phyloP scores from a whole-genome alignment of 2,888 invertebrate genomes.

The Yponomeuta malinellus region DNA sequence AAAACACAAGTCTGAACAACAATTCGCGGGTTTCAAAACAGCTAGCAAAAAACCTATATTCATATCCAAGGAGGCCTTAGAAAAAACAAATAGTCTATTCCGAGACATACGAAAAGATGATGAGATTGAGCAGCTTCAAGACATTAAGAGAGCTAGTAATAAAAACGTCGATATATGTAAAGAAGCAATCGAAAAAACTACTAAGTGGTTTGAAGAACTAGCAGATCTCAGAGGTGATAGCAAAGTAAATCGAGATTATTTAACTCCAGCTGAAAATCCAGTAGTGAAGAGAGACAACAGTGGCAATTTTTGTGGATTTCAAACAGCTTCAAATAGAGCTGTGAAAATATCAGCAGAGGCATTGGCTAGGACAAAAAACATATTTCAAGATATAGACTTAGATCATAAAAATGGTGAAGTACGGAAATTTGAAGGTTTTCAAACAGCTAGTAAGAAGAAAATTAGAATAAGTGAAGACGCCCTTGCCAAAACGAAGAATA shows the following conservation, averaged over 20 bases:
- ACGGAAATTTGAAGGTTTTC: conserved; percentile 30
- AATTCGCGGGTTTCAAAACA: conserved; percentile 4
- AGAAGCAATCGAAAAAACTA: conserved; percentile 24
- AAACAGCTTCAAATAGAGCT: conserved; percentile 45
- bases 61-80: conserved; percentile 30
- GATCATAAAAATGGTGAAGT: background rate
- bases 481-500: conserved; percentile 39
- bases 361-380: conserved; percentile 25
- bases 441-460: conserved; percentile 44
- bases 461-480: conserved; percentile 42
- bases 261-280: conserved; percentile 33
- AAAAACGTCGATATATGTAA: background rate
- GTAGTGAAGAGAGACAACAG: background rate
- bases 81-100: conserved; percentile 33
- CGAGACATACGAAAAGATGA: conserved; percentile 23
- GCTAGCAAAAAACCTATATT: conserved; percentile 24
- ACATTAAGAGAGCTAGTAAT: background rate
- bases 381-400: conserved; percentile 26
- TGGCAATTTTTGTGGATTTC: conserved; percentile 31
- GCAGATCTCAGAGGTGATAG: background rate
- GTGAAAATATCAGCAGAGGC: conserved; percentile 34
- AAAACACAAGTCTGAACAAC: conserved; percentile 18
- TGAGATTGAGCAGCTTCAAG: background rate
- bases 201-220: conserved; percentile 12
- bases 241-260: conserved; percentile 32